phyloP scores from a whole-genome alignment of 2,113 vertebrate species.

The Seriola aureovittata region DNA sequence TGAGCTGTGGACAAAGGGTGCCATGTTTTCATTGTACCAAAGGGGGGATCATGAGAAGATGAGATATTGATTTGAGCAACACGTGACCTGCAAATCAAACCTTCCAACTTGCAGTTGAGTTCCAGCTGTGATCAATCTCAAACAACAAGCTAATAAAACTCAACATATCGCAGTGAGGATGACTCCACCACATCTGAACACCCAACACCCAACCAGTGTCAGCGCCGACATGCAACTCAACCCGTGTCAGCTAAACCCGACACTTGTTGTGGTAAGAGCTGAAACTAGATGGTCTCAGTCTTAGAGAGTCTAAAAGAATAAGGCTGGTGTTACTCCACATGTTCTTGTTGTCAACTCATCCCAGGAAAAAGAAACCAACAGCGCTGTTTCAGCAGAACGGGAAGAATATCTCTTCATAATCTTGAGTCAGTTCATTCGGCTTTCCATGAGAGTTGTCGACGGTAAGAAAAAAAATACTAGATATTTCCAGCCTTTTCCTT shows the following conservation, averaged over 20 bases:
- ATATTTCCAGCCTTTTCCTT: conserved; percentile 13
- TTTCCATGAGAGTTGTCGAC: neutral
- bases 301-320: too few species aligned
- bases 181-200: neutral
- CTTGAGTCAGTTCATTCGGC: neutral
- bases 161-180: too few species aligned
- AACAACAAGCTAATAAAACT: conserved; percentile 4
- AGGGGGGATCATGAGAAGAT: conserved; percentile 68
- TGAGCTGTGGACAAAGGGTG: conserved; percentile 8
- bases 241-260: neutral
- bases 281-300: too few species aligned
- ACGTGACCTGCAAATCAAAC: conserved; percentile 55
- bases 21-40: conserved; percentile 34
- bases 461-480: neutral
- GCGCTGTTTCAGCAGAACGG: too few species aligned
- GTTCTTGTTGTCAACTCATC: too few species aligned
- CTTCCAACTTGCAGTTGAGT: conserved; percentile 40
- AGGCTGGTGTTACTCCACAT: too few species aligned
- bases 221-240: neutral
- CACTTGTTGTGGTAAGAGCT: too few species aligned
- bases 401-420: too few species aligned
- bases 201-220: neutral
- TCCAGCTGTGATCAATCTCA: conserved; percentile 29
- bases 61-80: conserved; percentile 76
- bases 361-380: too few species aligned